phyloP scores from a whole-genome alignment of 2,113 vertebrate species.

The Heteronetta atricapilla region DNA sequence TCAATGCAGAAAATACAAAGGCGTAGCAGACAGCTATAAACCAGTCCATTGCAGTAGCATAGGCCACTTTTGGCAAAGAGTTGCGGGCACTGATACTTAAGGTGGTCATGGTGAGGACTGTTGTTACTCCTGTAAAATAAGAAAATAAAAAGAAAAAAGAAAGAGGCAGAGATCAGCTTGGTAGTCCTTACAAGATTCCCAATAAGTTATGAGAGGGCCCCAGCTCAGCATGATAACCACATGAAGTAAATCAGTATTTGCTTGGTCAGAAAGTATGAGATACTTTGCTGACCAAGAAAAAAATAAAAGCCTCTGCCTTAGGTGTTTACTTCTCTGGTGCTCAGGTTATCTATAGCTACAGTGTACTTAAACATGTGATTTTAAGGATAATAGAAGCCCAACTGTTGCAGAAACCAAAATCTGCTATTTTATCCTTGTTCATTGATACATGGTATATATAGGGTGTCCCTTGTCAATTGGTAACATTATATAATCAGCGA shows the following conservation, averaged over 20 bases:
- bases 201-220: neutral
- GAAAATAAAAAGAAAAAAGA: neutral
- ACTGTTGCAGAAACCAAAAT: neutral
- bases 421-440: neutral
- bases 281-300: neutral
- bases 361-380: neutral
- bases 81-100: constrained; percentile 97
- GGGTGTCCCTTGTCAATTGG: neutral
- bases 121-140: constrained; percentile 88
- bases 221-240: neutral
- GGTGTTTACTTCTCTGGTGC: neutral
- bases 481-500: neutral
- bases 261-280: rapidly evolving
- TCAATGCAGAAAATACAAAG: constrained; percentile 96
- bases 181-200: neutral
- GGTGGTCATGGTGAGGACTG: constrained; percentile 98
- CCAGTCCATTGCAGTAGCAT: constrained; percentile 99
- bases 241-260: neutral
- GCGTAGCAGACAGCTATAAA: constrained; percentile 98
- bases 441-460: neutral
- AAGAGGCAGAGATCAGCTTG: neutral
- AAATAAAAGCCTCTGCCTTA: neutral
- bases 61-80: constrained; percentile 97
- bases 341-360: neutral
- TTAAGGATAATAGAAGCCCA: neutral